Evolutionary conservation across 2,888 invertebrate genomes (phyloP).

Genomic region (Apantesis nais): DNA sequence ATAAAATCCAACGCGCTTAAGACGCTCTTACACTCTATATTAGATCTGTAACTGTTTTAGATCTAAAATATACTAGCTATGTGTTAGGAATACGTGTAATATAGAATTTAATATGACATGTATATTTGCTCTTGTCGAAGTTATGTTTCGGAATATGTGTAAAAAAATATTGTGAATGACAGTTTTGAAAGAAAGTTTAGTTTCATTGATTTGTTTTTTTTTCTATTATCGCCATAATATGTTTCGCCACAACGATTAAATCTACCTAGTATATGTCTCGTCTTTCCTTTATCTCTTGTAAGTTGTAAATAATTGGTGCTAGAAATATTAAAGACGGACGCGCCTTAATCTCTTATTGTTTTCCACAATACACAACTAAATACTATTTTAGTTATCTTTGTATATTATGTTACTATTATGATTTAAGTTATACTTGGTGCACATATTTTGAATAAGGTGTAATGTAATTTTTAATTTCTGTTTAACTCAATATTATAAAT

Average conservation of each 20-base stretch:
- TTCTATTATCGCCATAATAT: constrained; percentile 56
- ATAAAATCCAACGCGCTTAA: constrained; percentile 20
- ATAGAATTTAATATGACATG: constrained; percentile 23
- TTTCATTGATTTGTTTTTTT: constrained; percentile 21
- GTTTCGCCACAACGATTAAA: constrained; percentile 67
- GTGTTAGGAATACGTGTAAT: constrained; percentile 37
- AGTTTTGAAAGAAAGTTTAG: constrained; percentile 1
- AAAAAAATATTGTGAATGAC: constrained; percentile 8
- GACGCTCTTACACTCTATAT: constrained; percentile 26
- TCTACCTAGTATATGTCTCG: constrained; percentile 70
- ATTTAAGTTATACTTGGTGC: constrained; percentile 37
- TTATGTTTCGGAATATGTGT: constrained; percentile 10
- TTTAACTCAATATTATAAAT: constrained; percentile 11
- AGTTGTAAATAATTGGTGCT: constrained; percentile 71
- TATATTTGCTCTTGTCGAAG: constrained; percentile 18
- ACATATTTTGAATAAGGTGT: constrained; percentile 26
- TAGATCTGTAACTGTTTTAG: constrained; percentile 23
- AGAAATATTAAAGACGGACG: constrained; percentile 48
- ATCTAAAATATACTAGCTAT: constrained; percentile 35
- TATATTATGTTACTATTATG: constrained; percentile 54
- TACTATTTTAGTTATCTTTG: constrained; percentile 45
- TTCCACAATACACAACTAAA: constrained; percentile 26
- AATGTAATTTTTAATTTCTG: constrained; percentile 18
- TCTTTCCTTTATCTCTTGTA: constrained; percentile 54
- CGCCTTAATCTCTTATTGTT: constrained; percentile 46